Evolutionary conservation across 35 echinoderm and acorn worm species (phyloP), one percentile per base, ranked within the genome.

Genomic region (Lytechinus pictus): DNA sequence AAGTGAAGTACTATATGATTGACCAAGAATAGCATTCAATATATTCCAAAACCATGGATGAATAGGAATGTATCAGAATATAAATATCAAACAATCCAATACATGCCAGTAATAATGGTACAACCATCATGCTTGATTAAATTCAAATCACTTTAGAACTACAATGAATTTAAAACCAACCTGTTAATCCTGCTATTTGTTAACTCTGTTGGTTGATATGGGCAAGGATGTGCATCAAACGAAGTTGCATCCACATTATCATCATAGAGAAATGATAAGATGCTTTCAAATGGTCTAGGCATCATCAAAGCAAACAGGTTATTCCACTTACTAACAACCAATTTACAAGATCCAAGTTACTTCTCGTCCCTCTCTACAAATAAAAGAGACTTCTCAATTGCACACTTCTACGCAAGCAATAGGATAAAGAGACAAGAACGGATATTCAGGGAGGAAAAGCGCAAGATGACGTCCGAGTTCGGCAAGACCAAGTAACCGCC

Each of bases 241-340:
- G 52, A 52, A 21, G 29, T 33, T 4, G 88, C 88, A 54, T 90
- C 88, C 29, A 33, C 88, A 16, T 90, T 90, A 54, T 54, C 88
- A 54, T 90, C 88, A 9, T 90, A 90, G 88, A 90, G 88, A 90
- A 52, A 90, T 33, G 88, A 90, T 44, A 90, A 54, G 29, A 90
- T 90, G 52, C 88, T 90, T 54, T 52, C 88, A 90, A 90, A 33
- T 54, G 88, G 88, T 90, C 88, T 28, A 12, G 88, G 88, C 88
- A 90, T 90, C 52, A 90, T 90, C 10, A 44, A 54, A 9, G n/a
- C 66, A 79, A 19, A 24, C 66, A 79, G n/a, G 66, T 79, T 79
- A 79, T 79, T 79, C 66, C 66, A 79, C 66, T 79, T 24, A 7
- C 66, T 79, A 79, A n/a, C 16, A 79, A 79, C 66, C 12, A n/a